phyloP scores from a whole-genome alignment of 2,888 invertebrate species.

The Rhorus exstirpatorius region DNA sequence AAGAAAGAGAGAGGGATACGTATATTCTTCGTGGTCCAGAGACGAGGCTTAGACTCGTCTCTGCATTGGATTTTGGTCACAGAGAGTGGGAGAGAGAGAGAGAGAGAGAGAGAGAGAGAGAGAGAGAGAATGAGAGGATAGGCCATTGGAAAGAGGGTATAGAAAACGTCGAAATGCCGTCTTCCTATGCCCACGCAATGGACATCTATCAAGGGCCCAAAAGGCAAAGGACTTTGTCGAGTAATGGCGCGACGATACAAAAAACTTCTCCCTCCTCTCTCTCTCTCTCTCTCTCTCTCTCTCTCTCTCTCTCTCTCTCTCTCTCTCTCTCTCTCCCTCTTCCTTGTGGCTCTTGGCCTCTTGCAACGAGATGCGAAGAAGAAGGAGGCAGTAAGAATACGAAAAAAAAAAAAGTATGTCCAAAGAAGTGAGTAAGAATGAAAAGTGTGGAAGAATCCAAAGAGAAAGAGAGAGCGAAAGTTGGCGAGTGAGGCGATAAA shows the following conservation, averaged over 20 bases:
- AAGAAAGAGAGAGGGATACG: constrained; percentile 23
- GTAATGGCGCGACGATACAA: constrained; percentile 82
- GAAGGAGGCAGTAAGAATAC: constrained; percentile 30
- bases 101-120: constrained; percentile 9
- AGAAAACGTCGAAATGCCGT: constrained; percentile 74
- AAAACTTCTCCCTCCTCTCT: constrained; percentile 70
- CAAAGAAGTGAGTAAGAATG: constrained; percentile 39
- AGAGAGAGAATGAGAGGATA: constrained; percentile 53
- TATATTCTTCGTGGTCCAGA: constrained; percentile 23
- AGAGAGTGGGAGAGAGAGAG: neutral
- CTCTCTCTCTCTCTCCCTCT: neutral
- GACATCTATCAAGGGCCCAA: constrained; percentile 83
- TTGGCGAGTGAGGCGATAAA: constrained; percentile 65
- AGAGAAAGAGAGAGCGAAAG: constrained; percentile 68
- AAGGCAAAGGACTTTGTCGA: constrained; percentile 83
- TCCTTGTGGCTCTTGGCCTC: constrained; percentile 6
- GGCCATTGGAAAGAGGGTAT: constrained; percentile 74
- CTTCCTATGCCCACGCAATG: constrained; percentile 80
- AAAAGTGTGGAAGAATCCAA: constrained; percentile 48
- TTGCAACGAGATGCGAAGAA: constrained; percentile 26
- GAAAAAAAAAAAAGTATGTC: constrained; percentile 41
- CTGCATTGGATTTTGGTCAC: constrained; percentile 37
- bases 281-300: constrained; percentile 22
- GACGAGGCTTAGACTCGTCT: constrained; percentile 18
- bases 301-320: constrained; percentile 2